Percentiles rank a stretch among this genome's conserved stretches.
Evolutionary conservation across 64 coral and sea anemone species (phyloP).

Genomic region (Pocillopora damicornis): DNA sequence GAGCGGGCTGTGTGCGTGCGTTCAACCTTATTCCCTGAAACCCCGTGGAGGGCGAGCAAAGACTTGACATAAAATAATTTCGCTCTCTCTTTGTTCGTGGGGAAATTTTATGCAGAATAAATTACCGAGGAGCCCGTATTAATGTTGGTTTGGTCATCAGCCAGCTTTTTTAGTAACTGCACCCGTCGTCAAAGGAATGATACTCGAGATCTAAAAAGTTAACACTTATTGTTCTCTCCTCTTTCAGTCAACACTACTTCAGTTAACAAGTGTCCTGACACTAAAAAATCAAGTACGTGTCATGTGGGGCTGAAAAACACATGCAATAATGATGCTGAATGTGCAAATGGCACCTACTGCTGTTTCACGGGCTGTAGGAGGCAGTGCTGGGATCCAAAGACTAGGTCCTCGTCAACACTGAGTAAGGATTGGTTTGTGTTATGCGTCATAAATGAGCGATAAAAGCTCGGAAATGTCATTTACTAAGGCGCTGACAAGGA

Average conservation of each 20-base stretch:
- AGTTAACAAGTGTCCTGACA: slow-evolving; percentile 5
- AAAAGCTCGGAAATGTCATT: too few relatives aligned
- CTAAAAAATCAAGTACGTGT: slow-evolving; percentile 13
- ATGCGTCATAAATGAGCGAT: background rate
- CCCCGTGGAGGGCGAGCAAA: too few relatives aligned
- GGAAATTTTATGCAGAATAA: too few relatives aligned
- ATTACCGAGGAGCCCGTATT: too few relatives aligned
- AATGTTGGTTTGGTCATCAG: too few relatives aligned
- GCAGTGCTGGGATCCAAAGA: slow-evolving; percentile 21
- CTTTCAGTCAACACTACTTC: background rate
- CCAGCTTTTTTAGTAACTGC: too few relatives aligned
- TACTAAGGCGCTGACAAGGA: too few relatives aligned
- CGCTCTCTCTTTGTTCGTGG: too few relatives aligned
- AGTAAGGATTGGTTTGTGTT: background rate
- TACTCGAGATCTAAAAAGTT: background rate
- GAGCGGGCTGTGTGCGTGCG: too few relatives aligned
- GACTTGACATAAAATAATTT: too few relatives aligned
- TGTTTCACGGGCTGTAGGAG: slow-evolving; percentile 56
- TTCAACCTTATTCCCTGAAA: too few relatives aligned
- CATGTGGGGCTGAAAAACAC: background rate
- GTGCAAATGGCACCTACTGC: slow-evolving; percentile 41
- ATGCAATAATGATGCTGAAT: slow-evolving; percentile 39
- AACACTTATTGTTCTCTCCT: background rate
- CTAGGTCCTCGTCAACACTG: background rate
- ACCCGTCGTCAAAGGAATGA: too few relatives aligned